phyloP scores from a whole-genome alignment of 2,888 invertebrate species.

The Dryobotodes eremita region DNA sequence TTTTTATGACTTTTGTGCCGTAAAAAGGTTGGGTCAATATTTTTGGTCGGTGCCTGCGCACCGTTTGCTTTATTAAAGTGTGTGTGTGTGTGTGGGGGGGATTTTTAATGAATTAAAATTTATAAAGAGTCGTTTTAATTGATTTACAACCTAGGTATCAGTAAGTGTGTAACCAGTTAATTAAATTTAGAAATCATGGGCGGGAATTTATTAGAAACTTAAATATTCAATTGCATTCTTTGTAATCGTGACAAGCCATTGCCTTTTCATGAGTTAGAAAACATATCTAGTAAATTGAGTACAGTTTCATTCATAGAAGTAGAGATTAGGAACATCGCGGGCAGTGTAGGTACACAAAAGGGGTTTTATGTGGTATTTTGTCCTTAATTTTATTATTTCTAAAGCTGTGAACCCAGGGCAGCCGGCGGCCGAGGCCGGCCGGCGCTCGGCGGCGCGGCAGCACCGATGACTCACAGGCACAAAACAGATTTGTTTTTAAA shows the following conservation, averaged over 20 bases:
- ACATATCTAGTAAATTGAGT: not conserved
- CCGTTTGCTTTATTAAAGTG: not conserved
- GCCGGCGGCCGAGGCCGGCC: not conserved
- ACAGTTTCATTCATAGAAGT: not conserved
- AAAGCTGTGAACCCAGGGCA: slow-evolving; percentile 22
- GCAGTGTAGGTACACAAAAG: not conserved
- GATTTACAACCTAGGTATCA: not conserved
- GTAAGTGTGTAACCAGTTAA: not conserved
- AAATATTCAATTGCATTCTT: not conserved
- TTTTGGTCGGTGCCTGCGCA: not conserved
- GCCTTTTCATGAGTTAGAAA: not conserved
- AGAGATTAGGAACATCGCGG: not conserved
- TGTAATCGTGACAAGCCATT: not conserved
- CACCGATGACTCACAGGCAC: slow-evolving; percentile 51
- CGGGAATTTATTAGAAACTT: not conserved
- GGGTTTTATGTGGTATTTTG: slow-evolving; percentile 13
- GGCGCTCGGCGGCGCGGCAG: not conserved
- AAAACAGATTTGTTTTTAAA: slow-evolving; percentile 43
- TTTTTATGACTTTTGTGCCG: slow-evolving; percentile 12
- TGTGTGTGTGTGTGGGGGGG: too few relatives aligned
- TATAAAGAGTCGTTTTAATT: not conserved
- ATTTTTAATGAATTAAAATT: not conserved
- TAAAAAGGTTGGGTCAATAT: slow-evolving; percentile 22
- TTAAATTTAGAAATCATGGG: not conserved
- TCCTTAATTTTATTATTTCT: slow-evolving; percentile 18